Evolutionary conservation across 2,797 vertebrate species (phyloP), one percentile per base, ranked within the genome.

Genomic region (Mormyrus proboscirostris): DNA sequence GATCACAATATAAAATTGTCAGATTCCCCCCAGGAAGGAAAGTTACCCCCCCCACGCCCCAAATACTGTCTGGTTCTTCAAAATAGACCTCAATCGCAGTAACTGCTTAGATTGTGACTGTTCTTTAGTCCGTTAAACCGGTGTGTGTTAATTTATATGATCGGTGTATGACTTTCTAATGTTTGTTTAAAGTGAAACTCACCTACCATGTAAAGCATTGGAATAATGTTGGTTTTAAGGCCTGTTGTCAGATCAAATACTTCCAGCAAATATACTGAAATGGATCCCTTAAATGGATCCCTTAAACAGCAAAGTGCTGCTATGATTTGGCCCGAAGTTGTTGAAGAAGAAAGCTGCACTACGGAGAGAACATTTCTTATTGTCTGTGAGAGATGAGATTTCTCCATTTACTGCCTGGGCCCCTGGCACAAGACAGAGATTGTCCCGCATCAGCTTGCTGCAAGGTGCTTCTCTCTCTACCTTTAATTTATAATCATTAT

Each of bases 401-500:
- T 83, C 38, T 83, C 9, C 44, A 83, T 83, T 49, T 83, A 49
- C 79, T 9, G 3, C 79, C 79, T 19, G 79, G 33, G 16, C n/a
- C 38, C 16, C 29, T 49, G 79, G 16, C 79, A 10, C 44, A 10
- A 83, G 44, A 1, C 79, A 49, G 44, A 3, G n/a, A 2, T 84
- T 25, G 47, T 3, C 44, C 59, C 3, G 2, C 57, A 59, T 59
- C 57, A 59, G 57, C 59, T 25, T 65, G 9, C 22, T 25, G 22
- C 2, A 62, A 10, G 19, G 38, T 47, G 44, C 8, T 3, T 19
- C 79, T 49, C 19, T n/a, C 44, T 82, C n/a, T 83, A 10, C 69
- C 47, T 84, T 84, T n/a, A 49, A 83, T 47, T 83, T 49, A 84
- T 84, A 84, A 84, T 84, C 47, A 84, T 84, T 84, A 49, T 22